A percentile compares a stretch with the other conserved stretches of the same genome.
phyloP scores from a whole-genome alignment of 2,888 invertebrate genomes.

The Thumatha senex region DNA sequence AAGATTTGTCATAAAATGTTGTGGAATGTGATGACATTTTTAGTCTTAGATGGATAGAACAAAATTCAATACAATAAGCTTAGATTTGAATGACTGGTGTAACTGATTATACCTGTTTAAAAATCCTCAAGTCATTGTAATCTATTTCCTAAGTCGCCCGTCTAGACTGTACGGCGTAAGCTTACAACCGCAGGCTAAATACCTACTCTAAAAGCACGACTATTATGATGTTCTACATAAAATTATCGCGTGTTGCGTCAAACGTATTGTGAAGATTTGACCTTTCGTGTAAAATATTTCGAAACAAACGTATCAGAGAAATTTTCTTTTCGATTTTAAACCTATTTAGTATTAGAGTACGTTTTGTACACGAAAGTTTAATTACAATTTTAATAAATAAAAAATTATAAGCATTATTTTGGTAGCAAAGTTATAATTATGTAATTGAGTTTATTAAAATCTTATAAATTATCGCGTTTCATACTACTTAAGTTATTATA shows the following conservation, averaged over 20 bases:
- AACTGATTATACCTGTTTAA: no score
- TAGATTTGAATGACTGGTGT: no score
- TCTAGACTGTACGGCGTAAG: constrained; percentile 20
- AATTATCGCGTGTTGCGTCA: constrained; percentile 29
- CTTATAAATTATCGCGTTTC: neutral
- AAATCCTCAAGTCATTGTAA: neutral
- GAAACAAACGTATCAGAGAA: neutral
- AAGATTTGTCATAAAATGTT: no score
- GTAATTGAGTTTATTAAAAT: neutral
- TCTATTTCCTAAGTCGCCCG: constrained; percentile 9
- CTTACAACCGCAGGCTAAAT: constrained; percentile 38
- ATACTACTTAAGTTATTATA: neutral
- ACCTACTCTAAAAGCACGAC: constrained; percentile 19
- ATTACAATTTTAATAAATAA: no score
- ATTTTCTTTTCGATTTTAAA: neutral
- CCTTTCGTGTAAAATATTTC: constrained; percentile 16
- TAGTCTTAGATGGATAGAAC: no score
- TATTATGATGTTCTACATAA: constrained; percentile 30
- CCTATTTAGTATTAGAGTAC: no score
- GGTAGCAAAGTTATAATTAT: neutral
- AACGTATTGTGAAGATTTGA: constrained; percentile 20
- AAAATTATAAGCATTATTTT: no score
- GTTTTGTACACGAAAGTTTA: no score
- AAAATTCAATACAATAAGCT: no score
- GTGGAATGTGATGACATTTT: no score